Percentiles rank a stretch among this genome's conserved stretches.
Conservation (phyloP, 2,113 vertebrate species). For the Girardinichthys multiradiatus region DNA sequence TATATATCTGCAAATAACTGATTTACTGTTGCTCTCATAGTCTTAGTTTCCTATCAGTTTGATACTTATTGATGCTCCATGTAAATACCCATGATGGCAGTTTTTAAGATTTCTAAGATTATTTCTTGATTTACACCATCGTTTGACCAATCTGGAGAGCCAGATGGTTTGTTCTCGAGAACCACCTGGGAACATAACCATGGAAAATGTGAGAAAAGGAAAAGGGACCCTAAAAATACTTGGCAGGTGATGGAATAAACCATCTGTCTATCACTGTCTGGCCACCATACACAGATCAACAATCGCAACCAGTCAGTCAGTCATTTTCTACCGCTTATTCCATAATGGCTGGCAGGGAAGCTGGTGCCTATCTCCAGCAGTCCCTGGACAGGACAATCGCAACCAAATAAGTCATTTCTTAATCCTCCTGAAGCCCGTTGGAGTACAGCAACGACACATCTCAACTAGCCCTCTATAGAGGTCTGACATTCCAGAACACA, state of each 20-base stretch:
- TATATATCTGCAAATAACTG: not conserved
- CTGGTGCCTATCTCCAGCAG: too few species aligned
- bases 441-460: too few species aligned
- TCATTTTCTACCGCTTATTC: too few species aligned
- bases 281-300: not conserved
- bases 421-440: too few species aligned
- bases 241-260: slow-evolving; percentile 4
- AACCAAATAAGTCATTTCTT: too few species aligned
- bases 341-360: too few species aligned
- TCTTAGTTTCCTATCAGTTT: not conserved
- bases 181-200: not conserved
- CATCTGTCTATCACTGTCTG: slow-evolving; percentile 2
- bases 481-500: not conserved
- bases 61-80: not conserved
- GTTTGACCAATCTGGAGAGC: not conserved
- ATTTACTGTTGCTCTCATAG: not conserved
- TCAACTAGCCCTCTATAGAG: too few species aligned
- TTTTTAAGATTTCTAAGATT: not conserved
- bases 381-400: too few species aligned
- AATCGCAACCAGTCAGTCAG: not conserved
- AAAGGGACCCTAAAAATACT: slow-evolving; percentile 5
- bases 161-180: slow-evolving; percentile 1
- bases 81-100: not conserved
- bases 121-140: not conserved
- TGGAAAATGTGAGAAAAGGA: not conserved